Evolutionary conservation across 2,113 vertebrate species (phyloP).

Genomic region (Petromus typicus): DNA sequence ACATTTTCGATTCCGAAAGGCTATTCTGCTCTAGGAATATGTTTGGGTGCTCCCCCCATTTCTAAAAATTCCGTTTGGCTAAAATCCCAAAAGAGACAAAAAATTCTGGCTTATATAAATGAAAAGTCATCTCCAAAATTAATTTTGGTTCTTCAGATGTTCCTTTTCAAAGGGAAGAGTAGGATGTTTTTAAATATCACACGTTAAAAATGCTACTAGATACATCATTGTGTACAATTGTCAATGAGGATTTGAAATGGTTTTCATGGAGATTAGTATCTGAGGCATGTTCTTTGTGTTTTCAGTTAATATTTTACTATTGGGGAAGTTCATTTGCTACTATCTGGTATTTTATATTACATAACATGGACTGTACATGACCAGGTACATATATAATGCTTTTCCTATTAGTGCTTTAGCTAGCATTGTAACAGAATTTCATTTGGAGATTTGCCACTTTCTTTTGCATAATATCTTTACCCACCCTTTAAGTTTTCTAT

Average conservation of each 20-base stretch:
- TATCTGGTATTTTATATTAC: not conserved
- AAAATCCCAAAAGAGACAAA: conserved; percentile 73
- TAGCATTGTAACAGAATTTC: conserved; percentile 28
- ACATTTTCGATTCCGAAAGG: conserved; percentile 73
- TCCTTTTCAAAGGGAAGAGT: conserved; percentile 58
- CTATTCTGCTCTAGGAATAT: conserved; percentile 72
- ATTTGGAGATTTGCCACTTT: not conserved
- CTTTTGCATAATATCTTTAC: not conserved
- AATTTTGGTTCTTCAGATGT: conserved; percentile 60
- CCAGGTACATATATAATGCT: not conserved
- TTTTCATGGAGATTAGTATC: not conserved
- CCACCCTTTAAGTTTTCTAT: not conserved
- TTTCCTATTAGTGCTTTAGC: conserved; percentile 19
- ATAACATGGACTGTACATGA: not conserved
- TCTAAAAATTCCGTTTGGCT: conserved; percentile 78
- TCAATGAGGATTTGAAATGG: conserved; percentile 20
- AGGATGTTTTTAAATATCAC: conserved; percentile 51
- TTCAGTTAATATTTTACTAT: conserved; percentile 22
- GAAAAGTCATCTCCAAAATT: conserved; percentile 78
- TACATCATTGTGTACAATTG: not conserved
- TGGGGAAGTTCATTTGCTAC: not conserved
- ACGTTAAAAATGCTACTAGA: conserved; percentile 55
- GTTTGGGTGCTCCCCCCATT: conserved; percentile 48
- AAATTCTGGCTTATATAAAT: conserved; percentile 72
- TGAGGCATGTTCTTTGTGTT: not conserved